Evolutionary conservation across 2,113 vertebrate genomes (phyloP).

Genomic region (Stercorarius parasiticus): DNA sequence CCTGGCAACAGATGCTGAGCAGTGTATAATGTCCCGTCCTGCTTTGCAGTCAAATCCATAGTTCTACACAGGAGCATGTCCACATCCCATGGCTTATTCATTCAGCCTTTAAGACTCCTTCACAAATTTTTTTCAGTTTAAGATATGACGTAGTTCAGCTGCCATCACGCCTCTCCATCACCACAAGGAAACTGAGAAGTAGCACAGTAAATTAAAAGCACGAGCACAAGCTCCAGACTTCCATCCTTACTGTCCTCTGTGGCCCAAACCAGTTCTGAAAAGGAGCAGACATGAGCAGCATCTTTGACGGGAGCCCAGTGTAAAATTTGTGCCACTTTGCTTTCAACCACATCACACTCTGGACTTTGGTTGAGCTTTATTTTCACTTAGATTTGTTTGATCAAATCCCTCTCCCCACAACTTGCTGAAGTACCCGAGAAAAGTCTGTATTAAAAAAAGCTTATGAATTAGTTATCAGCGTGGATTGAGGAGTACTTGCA

Average conservation of each 20-base stretch:
- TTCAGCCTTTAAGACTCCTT: neutral
- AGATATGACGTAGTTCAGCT: neutral
- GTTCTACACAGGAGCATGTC: neutral
- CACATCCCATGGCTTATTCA: neutral
- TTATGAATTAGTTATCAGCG: neutral
- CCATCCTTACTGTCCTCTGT: neutral
- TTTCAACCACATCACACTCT: neutral
- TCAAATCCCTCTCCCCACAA: neutral
- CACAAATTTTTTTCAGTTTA: neutral
- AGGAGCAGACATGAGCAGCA: neutral
- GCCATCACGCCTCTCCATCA: neutral
- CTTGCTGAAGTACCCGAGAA: neutral
- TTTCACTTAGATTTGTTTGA: neutral
- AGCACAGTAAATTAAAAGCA: neutral
- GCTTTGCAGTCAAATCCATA: neutral
- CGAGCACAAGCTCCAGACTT: neutral
- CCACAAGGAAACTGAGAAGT: neutral
- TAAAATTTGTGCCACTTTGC: neutral
- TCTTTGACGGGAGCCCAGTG: neutral
- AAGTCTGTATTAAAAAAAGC: neutral
- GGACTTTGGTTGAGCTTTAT: neutral
- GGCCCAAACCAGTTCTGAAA: neutral
- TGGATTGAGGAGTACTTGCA: neutral
- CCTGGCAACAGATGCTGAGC: neutral
- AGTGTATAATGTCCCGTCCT: fast-evolving